A percentile compares a stretch with the other conserved stretches of the same genome.
These are phyloP conservation scores for Platorchestia sp. DNA, from an alignment of 1,140 invertebrate genomes.

Conservation along the genomic window DNA sequence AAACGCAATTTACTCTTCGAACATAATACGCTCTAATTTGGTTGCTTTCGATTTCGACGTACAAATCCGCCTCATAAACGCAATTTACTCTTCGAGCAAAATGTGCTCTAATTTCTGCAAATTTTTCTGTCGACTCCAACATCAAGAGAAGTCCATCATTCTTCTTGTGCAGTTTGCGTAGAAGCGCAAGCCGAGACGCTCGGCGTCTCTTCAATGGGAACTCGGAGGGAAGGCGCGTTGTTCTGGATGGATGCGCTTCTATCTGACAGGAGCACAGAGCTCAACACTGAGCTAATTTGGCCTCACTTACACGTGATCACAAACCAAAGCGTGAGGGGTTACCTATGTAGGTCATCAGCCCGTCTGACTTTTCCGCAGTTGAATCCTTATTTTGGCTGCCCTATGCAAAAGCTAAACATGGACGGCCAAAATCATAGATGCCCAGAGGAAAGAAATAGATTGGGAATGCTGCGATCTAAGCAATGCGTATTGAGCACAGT, in stretches of 20 bases:
- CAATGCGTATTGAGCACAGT: too few relatives aligned
- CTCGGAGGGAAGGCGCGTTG: not conserved
- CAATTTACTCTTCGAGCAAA: not conserved
- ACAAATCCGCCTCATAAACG: not conserved
- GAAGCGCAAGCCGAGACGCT: not conserved
- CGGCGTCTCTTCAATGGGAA: not conserved
- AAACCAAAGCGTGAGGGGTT: not conserved
- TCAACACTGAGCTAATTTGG: not conserved
- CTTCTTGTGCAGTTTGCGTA: not conserved
- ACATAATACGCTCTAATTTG: too few relatives aligned
- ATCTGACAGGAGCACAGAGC: not conserved
- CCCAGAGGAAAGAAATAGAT: too few relatives aligned
- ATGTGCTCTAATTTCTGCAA: not conserved
- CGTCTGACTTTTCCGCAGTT: too few relatives aligned
- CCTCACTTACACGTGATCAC: not conserved
- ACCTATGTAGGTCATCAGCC: not conserved
- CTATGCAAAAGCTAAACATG: too few relatives aligned
- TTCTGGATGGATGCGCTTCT: not conserved
- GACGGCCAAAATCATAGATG: too few relatives aligned
- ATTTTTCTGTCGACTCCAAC: not conserved
- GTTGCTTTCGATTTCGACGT: not conserved
- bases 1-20: too few relatives aligned
- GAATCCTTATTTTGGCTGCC: too few relatives aligned
- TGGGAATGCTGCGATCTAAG: too few relatives aligned
- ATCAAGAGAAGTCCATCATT: not conserved